Base-by-base conservation (phyloP, 2,888 invertebrate genomes). In the Meiosimyza decipiens region DNA sequence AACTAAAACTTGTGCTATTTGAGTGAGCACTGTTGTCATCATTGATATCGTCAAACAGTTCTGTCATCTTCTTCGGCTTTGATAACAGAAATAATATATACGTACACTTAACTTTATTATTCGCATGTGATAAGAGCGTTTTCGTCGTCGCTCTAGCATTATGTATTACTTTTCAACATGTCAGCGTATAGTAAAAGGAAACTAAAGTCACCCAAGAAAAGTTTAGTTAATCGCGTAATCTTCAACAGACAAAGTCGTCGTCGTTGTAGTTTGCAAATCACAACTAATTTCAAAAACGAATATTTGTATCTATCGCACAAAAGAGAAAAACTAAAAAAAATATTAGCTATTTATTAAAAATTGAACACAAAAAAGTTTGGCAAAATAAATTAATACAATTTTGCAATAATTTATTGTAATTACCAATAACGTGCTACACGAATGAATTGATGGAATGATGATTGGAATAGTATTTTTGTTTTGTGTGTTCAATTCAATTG, bases 41-140 rank as follows among this genome's bases (percentile, higher is more conserved):
- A 40, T 9, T 40, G 40, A 40, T 40, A 40, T 40, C 40, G 40
- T 40, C 6, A 40, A 40, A 40, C 40, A 40, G 40, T 40, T 40
- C 9, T 40, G 40, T 40, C 40, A 9, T 40, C 40, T 40, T 6
- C 40, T 40, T 40, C 9, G 40, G 40, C 40, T 40, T 40, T 40
- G 40, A 40, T 40, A 40, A 40, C 40, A 40, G 40, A 6, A 40
- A 40, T 40, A 50, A 28, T 66, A 52, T 65, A 47, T 47, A 51
- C 9, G 9, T 40, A 40, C 40, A 9, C 9, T 40, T 40, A 40
- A 40, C 9, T 40, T 40, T 40, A 40, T 40, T 40, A 40, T 73
- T 74, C 73, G 73, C 73, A 73, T 76, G 73, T 76, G 76, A 76
- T 74, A 75, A 75, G 73, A 73, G 68, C 69, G 69, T 72, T 74